Evolutionary conservation across 2,797 vertebrate species (phyloP).

Genomic region (Champsocephalus gunnari): DNA sequence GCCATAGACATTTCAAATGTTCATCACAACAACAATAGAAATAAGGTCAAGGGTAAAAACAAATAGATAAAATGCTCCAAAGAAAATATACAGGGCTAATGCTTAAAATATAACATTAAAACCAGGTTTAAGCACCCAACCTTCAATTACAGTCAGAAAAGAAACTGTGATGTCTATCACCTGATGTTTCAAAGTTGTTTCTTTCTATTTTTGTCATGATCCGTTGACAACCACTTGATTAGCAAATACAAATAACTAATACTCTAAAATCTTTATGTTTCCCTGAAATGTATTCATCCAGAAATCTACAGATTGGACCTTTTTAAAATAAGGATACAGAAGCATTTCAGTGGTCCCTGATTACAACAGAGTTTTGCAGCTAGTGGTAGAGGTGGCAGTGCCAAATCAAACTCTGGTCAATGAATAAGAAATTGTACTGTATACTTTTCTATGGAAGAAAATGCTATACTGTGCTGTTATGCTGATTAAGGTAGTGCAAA

Average conservation of each 20-base stretch:
- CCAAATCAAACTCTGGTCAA: conserved; percentile 28
- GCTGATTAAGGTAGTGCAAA: conserved; percentile 77
- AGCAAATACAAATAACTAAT: not conserved
- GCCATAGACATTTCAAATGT: not conserved
- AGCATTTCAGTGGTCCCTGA: conserved; percentile 40
- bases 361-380: conserved; percentile 39
- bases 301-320: conserved; percentile 29
- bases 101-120: not conserved
- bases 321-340: conserved; percentile 34
- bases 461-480: conserved; percentile 71
- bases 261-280: not conserved
- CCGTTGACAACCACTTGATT: not conserved
- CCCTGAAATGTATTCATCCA: not conserved
- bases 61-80: not conserved
- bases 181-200: not conserved
- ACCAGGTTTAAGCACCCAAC: not conserved
- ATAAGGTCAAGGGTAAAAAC: not conserved
- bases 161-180: not conserved
- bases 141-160: not conserved
- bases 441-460: conserved; percentile 57
- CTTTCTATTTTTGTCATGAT: not conserved
- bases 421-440: conserved; percentile 53
- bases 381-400: conserved; percentile 25
- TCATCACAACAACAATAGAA: not conserved
- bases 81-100: not conserved